These are phyloP conservation scores for Mellivora capensis DNA, from an alignment of 2,113 vertebrate genomes.

Conservation along the genomic window DNA sequence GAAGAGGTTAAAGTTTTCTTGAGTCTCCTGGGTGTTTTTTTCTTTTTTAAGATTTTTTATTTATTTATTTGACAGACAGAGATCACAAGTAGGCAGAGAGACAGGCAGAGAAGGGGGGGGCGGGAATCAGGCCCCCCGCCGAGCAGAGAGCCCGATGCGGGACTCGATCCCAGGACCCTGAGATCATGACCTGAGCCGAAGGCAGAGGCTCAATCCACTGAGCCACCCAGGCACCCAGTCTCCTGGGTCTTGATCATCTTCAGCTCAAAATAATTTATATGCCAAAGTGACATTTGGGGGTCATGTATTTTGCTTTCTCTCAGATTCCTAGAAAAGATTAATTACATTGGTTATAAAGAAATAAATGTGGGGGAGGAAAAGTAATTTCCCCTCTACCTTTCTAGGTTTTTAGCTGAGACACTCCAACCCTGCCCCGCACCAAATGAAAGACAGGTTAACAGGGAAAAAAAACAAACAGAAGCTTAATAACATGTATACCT, in stretches of 20 bases:
- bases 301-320: background rate
- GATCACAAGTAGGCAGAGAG: no score
- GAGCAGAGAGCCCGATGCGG: no score
- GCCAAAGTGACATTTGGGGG: background rate
- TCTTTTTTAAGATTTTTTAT: no score
- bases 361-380: background rate
- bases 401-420: background rate
- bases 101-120: no score
- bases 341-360: background rate
- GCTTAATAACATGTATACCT: background rate
- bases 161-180: no score
- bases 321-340: background rate
- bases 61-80: no score
- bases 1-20: background rate
- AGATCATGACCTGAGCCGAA: no score
- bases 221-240: no score
- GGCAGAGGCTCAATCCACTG: no score
- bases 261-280: background rate
- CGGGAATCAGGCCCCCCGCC: no score
- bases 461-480: background rate
- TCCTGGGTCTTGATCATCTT: background rate
- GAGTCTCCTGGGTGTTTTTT: background rate
- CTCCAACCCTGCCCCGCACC: background rate
- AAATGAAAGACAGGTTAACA: background rate
- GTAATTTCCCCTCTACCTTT: background rate